Conservation (phyloP, 1,140 invertebrate genomes). For the Eufriesea mexicana region DNA sequence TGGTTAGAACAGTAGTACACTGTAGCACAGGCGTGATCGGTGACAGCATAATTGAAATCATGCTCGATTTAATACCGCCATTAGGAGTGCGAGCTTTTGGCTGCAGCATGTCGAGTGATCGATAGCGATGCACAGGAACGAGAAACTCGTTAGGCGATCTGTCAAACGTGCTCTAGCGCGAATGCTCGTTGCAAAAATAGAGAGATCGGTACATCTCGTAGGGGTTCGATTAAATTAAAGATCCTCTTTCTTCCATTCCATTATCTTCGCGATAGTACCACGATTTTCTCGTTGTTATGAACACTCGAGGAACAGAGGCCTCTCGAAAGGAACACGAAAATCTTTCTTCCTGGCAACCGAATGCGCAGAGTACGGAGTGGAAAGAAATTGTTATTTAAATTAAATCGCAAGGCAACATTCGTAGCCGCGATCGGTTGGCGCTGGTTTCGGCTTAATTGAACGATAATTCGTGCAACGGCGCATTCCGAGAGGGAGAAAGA, state of each 20-base stretch:
- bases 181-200: background rate
- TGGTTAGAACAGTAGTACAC: background rate
- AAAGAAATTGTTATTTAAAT: background rate
- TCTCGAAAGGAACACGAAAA: background rate
- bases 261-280: background rate
- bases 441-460: slow-evolving; percentile 43
- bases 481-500: background rate
- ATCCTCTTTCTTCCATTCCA: background rate
- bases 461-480: slow-evolving; percentile 32
- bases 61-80: background rate
- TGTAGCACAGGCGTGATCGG: slow-evolving; percentile 5
- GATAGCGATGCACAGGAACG: background rate
- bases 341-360: background rate
- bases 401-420: background rate
- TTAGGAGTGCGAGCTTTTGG: background rate
- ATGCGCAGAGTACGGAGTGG: no score
- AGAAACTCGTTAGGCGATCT: background rate
- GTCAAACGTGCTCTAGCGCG: background rate
- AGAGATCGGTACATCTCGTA: background rate
- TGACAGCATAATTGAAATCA: slow-evolving; percentile 20
- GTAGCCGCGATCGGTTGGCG: background rate
- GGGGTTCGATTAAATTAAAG: no score
- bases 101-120: background rate
- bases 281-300: background rate
- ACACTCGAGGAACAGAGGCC: background rate